Base-by-base conservation (phyloP, 2,797 vertebrate species). In the Acanthornis magna region DNA sequence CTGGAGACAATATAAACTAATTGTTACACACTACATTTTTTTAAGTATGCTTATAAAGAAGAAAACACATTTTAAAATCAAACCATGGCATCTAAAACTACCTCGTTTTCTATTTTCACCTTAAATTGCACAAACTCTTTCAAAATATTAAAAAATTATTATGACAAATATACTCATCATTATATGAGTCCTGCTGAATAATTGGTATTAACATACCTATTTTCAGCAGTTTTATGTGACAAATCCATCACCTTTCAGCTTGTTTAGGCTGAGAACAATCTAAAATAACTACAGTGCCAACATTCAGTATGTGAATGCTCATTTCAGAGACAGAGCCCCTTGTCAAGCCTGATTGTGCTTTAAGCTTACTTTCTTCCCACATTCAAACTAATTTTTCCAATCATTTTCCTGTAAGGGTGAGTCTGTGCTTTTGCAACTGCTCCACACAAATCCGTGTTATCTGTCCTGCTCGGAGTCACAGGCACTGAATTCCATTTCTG, bases 241-340 rank as follows among this genome's bases (percentile, higher is more conserved):
- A 76, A 74, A 38, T 63, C 32, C 36, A 71, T 70, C 47, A 51
- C 7, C 18, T 61, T 83, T 66, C 42, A 81, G 29, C 22, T 72
- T 50, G 3, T 40, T 88, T 71, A 55, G 25, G 27, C 47, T 50
- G 21, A 74, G 50, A 81, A 84, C 18, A 88, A 68, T 40, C 30
- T 48, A 73, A 79, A 92, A 43, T 32, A 80, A 74, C 43, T 15
- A 61, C 21, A 50, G 4, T 4, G 30, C 48, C 36, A 53, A 86
- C 10, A 14, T 8, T 16, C 34, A 7, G 1, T 36, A 13, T 23
- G 26, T 61, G 27, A 80, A 57, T 0, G 0, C 11, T 76, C 32
- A 20, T 18, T 47, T 51, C 48, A 38, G 22, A 65, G 25, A 61
- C 26, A 58, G 51, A 91, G 45, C 7, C 26, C 27, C 63, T 29